Evolutionary conservation across 2,113 vertebrate genomes (phyloP), one percentile per base, ranked within the genome.

Genomic region (Oryzias woworae): DNA sequence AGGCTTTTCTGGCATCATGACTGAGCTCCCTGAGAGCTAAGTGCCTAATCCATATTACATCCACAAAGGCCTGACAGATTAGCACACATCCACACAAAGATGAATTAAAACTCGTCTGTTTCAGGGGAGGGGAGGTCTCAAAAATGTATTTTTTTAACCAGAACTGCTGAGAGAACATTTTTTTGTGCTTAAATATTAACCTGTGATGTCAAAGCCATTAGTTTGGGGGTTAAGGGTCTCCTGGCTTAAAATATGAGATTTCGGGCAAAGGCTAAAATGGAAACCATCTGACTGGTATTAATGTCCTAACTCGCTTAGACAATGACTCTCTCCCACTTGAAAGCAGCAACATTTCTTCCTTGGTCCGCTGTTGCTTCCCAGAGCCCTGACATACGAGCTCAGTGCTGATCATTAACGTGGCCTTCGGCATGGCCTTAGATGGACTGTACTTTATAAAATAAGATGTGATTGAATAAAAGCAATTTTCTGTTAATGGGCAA

Each of bases 41-140:
- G 86, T 83, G 85, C 79, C 84, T 88, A 86, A 91, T 92, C 89
- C 87, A 90, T 89, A 91, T 90, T 87, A 87, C 88, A 86, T 70
- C 48, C 80, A 82, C 80, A 88, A 89, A 82, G 86, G 80, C 72
- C 43, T 54, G 7, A 71, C 68, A 86, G 88, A 90, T 91, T 89
- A 90, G 74, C 67, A 58, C 61, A 84, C 73, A 54, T 87, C 74
- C 82, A 88, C 79, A 79, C 88, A 88, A 60, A 86, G 90, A 87
- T 85, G 73, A 89, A 85, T 90, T 87, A 71, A 87, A 88, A 84
- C 64, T 75, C 68, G 61, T 71, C 66, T 68, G 76, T 75, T 75
- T 55, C 47, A 0, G 14, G 17, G 52, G 57, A 51, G 52, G 52
- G 26, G 16, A 5, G 45, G 23, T 63, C 58, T 56, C 71, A 66